Percentiles rank a stretch among this genome's conserved stretches.
Evolutionary conservation across 2,113 vertebrate species (phyloP).

Genomic region (Oreochromis niloticus): DNA sequence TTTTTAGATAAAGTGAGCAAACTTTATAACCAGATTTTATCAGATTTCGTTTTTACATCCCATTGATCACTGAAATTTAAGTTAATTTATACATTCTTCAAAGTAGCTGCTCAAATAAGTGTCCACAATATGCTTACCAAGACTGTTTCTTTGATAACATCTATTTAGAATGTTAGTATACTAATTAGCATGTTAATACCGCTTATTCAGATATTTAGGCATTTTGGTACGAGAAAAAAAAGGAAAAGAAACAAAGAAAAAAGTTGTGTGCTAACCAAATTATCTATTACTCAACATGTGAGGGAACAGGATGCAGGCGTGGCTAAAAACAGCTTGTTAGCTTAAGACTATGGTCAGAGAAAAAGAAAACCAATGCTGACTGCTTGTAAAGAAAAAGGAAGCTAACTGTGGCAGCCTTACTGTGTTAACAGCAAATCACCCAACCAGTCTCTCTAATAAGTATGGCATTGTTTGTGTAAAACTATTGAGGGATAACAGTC

Average conservation of each 20-base stretch:
- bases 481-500: neutral
- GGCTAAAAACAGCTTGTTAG: neutral
- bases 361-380: neutral
- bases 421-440: neutral
- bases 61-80: neutral
- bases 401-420: neutral
- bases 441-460: neutral
- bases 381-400: neutral
- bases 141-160: neutral
- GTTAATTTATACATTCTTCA: neutral
- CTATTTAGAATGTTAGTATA: neutral
- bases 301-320: rapidly evolving
- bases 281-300: neutral
- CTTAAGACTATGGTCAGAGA: neutral
- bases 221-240: neutral
- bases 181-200: neutral
- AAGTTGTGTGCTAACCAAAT: neutral
- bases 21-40: neutral
- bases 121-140: neutral
- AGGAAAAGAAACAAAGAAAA: neutral
- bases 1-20: neutral
- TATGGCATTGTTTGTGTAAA: neutral
- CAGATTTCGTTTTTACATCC: neutral
- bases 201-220: neutral
- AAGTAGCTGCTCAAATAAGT: neutral